These are phyloP conservation scores for Aselliscus stoliczkanus DNA, from an alignment of 2,797 vertebrate species.

Conservation along the genomic window DNA sequence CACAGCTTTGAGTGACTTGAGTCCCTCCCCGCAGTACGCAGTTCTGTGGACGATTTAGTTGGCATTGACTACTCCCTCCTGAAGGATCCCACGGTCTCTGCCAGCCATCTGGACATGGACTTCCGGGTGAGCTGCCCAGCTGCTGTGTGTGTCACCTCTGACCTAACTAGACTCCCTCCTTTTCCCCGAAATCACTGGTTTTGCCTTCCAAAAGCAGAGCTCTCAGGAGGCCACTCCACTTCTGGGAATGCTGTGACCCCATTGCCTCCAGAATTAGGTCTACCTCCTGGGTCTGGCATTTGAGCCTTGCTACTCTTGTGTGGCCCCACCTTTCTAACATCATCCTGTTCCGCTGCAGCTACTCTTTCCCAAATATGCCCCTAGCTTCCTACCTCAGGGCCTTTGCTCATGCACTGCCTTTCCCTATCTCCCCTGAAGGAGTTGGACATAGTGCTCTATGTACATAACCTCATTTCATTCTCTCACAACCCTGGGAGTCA, in stretches of 20 bases:
- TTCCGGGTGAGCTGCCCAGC: constrained; percentile 86
- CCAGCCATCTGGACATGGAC: constrained; percentile 89
- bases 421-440: not conserved
- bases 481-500: not conserved
- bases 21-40: constrained; percentile 80
- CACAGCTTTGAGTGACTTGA: not conserved
- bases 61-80: constrained; percentile 96
- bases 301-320: not conserved
- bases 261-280: not conserved
- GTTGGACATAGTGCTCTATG: not conserved
- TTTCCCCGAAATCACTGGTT: not conserved
- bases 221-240: not conserved
- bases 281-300: not conserved
- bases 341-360: not conserved
- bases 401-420: not conserved
- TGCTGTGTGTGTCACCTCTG: not conserved
- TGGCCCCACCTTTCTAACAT: not conserved
- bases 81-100: constrained; percentile 86
- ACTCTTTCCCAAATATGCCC: accelerated
- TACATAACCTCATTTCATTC: not conserved
- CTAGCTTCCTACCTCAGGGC: accelerated
- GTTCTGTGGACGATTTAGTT: constrained; percentile 86
- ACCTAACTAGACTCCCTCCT: not conserved
- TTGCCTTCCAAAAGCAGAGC: not conserved
- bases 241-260: not conserved